A percentile compares a stretch with the other conserved stretches of the same genome.
Evolutionary conservation across 2,888 invertebrate species (phyloP).

Genomic region (Panorpa germanica): DNA sequence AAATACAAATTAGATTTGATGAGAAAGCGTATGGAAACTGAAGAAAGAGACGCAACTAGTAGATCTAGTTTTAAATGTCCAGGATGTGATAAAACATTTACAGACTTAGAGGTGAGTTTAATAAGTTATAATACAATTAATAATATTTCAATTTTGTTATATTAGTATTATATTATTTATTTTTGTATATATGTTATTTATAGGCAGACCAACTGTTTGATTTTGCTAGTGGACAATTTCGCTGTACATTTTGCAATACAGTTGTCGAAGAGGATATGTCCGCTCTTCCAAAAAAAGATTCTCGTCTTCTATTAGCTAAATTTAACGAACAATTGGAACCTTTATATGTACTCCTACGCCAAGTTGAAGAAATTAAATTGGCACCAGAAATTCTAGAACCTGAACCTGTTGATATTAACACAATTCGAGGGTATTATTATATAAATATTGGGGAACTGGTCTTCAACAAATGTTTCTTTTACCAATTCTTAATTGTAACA

Average conservation of each 20-base stretch:
- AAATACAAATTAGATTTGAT: slow-evolving; percentile 95
- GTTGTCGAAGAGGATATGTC: slow-evolving; percentile 89
- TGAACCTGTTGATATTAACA: slow-evolving; percentile 78
- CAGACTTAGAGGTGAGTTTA: slow-evolving; percentile 65
- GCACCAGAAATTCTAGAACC: slow-evolving; percentile 89
- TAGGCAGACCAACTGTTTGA: slow-evolving; percentile 80
- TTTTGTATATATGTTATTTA: slow-evolving; percentile 9
- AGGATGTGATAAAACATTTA: slow-evolving; percentile 80
- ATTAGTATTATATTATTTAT: not conserved
- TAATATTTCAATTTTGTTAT: slow-evolving; percentile 3
- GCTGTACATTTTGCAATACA: slow-evolving; percentile 77
- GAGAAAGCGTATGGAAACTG: slow-evolving; percentile 88
- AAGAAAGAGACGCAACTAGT: slow-evolving; percentile 86
- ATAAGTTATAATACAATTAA: slow-evolving; percentile 4
- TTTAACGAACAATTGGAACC: slow-evolving; percentile 91
- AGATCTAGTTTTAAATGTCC: slow-evolving; percentile 91
- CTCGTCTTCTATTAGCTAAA: slow-evolving; percentile 71
- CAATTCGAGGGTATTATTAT: slow-evolving; percentile 48
- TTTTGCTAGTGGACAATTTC: slow-evolving; percentile 64
- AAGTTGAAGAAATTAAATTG: slow-evolving; percentile 84
- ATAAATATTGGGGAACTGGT: not conserved
- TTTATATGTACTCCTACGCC: slow-evolving; percentile 70
- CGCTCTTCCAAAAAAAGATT: slow-evolving; percentile 84
- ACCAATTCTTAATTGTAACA: not conserved
- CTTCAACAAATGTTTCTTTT: slow-evolving; percentile 3